Conservation (phyloP, 2,113 vertebrate species). For the Phalacrocorax pelagicus region DNA sequence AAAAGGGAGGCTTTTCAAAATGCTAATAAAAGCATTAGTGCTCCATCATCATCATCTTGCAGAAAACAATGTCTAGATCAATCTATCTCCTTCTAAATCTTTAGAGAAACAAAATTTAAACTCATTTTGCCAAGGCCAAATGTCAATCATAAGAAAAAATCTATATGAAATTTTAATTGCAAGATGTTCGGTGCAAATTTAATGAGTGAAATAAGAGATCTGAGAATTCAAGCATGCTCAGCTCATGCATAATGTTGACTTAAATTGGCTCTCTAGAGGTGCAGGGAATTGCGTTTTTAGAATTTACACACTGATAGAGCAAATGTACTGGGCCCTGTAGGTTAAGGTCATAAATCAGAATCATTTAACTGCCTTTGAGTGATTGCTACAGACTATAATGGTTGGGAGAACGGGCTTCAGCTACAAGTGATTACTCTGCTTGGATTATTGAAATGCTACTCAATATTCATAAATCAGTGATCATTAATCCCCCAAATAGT, state of each 20-base stretch:
- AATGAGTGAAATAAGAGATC: constrained; percentile 82
- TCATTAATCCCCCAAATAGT: constrained; percentile 83
- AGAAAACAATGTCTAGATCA: constrained; percentile 68
- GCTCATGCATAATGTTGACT: constrained; percentile 82
- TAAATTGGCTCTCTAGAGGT: constrained; percentile 79
- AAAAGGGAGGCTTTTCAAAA: constrained; percentile 44
- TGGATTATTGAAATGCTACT: constrained; percentile 76
- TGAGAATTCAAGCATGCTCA: constrained; percentile 76
- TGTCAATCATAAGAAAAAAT: constrained; percentile 81
- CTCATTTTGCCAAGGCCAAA: constrained; percentile 78
- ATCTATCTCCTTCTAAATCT: constrained; percentile 54
- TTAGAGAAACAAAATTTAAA: constrained; percentile 76
- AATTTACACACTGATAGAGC: constrained; percentile 78
- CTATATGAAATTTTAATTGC: constrained; percentile 84
- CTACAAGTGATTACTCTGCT: constrained; percentile 71
- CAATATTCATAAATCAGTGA: constrained; percentile 84
- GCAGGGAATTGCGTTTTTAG: constrained; percentile 74
- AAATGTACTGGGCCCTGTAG: constrained; percentile 78
- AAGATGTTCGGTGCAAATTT: constrained; percentile 81
- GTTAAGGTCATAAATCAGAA: constrained; percentile 85
- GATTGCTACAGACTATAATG: constrained; percentile 74
- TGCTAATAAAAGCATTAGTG: constrained; percentile 63
- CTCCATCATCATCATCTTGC: constrained; percentile 54
- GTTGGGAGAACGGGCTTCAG: constrained; percentile 52
- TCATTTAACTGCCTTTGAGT: constrained; percentile 81